Evolutionary conservation across 2,113 vertebrate species (phyloP).

Genomic region (Sceloporus undulatus): DNA sequence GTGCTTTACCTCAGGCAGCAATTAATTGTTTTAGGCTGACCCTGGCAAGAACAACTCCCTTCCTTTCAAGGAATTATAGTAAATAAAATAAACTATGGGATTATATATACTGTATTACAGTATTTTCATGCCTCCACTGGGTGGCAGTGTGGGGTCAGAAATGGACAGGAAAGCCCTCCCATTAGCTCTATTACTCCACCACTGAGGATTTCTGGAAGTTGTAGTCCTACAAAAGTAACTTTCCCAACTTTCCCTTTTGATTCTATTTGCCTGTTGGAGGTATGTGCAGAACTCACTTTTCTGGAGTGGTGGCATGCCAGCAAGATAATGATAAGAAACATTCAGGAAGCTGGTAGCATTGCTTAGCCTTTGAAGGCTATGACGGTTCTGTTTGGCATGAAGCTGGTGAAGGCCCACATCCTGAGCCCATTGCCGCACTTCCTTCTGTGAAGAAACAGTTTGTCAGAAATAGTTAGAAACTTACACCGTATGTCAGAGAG

Average conservation of each 20-base stretch:
- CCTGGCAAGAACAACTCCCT: background rate
- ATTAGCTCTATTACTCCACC: background rate
- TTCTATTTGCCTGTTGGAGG: background rate
- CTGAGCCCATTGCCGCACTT: constrained; percentile 37
- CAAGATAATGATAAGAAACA: constrained; percentile 65
- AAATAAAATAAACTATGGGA: background rate
- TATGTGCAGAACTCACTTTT: constrained; percentile 74
- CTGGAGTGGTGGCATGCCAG: constrained; percentile 49
- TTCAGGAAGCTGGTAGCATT: constrained; percentile 31
- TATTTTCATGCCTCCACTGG: background rate
- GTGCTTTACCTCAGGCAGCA: background rate
- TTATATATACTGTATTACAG: background rate
- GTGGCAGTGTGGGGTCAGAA: background rate
- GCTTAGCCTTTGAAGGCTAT: constrained; percentile 44
- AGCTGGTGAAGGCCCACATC: constrained; percentile 39
- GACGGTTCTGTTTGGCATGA: constrained; percentile 17
- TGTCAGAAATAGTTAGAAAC: constrained; percentile 11
- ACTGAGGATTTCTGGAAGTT: background rate
- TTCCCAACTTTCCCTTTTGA: background rate
- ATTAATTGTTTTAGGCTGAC: background rate
- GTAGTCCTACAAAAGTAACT: background rate
- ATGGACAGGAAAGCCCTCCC: background rate
- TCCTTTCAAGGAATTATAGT: background rate
- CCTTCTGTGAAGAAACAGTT: constrained; percentile 35
- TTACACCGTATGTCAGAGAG: background rate